Evolutionary conservation across 2,888 invertebrate species (phyloP).

Genomic region (Chymomyza caudatula): DNA sequence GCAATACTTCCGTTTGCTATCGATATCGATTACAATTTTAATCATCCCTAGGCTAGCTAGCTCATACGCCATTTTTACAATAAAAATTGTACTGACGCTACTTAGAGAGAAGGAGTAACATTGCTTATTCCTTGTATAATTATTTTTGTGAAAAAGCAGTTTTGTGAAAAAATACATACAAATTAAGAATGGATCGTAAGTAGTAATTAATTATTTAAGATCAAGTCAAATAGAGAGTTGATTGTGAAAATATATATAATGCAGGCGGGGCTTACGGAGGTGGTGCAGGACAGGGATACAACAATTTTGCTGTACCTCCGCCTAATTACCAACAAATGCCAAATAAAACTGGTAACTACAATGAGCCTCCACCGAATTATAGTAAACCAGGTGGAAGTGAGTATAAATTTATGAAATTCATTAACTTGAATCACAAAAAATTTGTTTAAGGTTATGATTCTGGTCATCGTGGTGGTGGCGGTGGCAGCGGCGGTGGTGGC

Average conservation of each 20-base stretch:
- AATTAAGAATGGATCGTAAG: constrained; percentile 68
- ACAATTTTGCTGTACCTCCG: constrained; percentile 77
- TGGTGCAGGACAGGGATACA: constrained; percentile 69
- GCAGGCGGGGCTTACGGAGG: constrained; percentile 30
- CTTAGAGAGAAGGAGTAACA: background rate
- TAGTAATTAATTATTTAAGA: constrained; percentile 11
- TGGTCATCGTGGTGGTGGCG: constrained; percentile 61
- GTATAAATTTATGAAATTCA: constrained; percentile 10
- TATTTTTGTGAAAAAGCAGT: constrained; percentile 13
- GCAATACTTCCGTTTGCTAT: background rate
- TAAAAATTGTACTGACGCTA: constrained; percentile 42
- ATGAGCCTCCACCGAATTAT: constrained; percentile 76
- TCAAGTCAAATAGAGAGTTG: background rate
- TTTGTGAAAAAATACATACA: constrained; percentile 9
- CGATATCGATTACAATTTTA: background rate
- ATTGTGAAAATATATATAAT: background rate
- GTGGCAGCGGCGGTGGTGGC: constrained; percentile 52
- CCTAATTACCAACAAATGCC: constrained; percentile 75
- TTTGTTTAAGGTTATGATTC: constrained; percentile 72
- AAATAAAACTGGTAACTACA: constrained; percentile 73
- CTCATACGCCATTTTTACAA: constrained; percentile 58
- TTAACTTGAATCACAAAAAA: constrained; percentile 13
- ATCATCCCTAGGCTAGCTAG: background rate
- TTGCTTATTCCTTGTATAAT: background rate
- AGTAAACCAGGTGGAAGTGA: constrained; percentile 72